Evolutionary conservation across 2,888 invertebrate genomes (phyloP), one percentile per base, ranked within the genome.

Genomic region (Beris chalybata): DNA sequence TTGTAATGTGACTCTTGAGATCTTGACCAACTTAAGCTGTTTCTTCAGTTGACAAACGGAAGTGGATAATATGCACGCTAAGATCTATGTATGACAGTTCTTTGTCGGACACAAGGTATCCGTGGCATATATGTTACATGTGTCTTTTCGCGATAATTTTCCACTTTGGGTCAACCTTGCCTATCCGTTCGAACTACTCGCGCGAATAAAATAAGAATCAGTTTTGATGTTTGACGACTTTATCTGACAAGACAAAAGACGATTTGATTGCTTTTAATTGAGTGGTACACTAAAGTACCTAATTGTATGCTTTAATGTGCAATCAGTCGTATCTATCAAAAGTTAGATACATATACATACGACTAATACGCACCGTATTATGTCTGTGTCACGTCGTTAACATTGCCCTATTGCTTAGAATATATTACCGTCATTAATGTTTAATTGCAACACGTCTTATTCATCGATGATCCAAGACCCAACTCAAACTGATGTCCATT

Each of bases 21-120:
- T 54, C 54, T 54, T 54, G 54, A 54, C 54, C 54, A 31, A 54
- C 54, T 54, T 54, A 54, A 54, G 31, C 32, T 31, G 6, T 54
- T 54, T 31, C 12, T 22, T 5, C 47, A 13, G 47, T 47, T 22
- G 52, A 22, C 52, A 52, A 54, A 54, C 32, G 54, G 54, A 54
- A 54, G 32, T 54, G 32, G 11, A 30, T 54, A 54, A 54, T 54
- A 32, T 54, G 12, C 13, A 54, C 31, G 11, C 31, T 7, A 31
- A 31, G 31, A 54, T 31, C 31, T 54, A 54, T 54, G 54, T 32
- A 32, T 38, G 38, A 38, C 38, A 38, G 38, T 38, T 38, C 38
- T 38, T 38, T 7, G 38, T 38, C 9, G 1, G 38, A 3, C 9
- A 38, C 7, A 38, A 38, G 38, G 7, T 38, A 38, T 3, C 38